Conservation (phyloP, 2,113 vertebrate genomes). For the Callospermophilus lateralis region DNA sequence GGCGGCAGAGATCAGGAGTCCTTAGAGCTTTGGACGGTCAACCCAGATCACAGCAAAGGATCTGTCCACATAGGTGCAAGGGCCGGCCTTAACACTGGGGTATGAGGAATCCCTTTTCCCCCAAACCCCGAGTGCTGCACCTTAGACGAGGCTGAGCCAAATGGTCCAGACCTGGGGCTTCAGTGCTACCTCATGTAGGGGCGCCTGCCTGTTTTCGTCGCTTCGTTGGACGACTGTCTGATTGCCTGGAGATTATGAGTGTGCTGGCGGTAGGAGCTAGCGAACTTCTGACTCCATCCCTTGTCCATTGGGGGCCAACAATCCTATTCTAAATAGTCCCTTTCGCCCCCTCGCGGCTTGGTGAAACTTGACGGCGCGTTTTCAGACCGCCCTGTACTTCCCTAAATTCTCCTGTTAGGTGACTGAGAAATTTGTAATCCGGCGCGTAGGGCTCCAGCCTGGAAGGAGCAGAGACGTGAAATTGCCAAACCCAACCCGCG, state of each 20-base stretch:
- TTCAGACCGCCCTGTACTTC: background rate
- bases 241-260: background rate
- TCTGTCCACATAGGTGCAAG: background rate
- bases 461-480: background rate
- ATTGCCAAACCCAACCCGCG: background rate
- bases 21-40: background rate
- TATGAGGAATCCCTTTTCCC: background rate
- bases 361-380: background rate
- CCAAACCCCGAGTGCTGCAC: background rate
- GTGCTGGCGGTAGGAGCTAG: background rate
- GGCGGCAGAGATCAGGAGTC: background rate
- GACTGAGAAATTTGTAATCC: slow-evolving; percentile 15
- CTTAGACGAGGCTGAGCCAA: background rate
- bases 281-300: background rate
- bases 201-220: background rate
- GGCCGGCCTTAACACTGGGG: background rate
- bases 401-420: background rate
- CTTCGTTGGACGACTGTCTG: background rate
- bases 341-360: background rate
- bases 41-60: background rate
- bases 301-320: background rate
- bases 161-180: background rate
- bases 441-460: background rate
- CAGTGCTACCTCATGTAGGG: background rate
- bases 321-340: background rate